Percentiles rank a stretch among this genome's conserved stretches.
Evolutionary conservation across 2,113 vertebrate species (phyloP).

Genomic region (Hemiprocne comata): DNA sequence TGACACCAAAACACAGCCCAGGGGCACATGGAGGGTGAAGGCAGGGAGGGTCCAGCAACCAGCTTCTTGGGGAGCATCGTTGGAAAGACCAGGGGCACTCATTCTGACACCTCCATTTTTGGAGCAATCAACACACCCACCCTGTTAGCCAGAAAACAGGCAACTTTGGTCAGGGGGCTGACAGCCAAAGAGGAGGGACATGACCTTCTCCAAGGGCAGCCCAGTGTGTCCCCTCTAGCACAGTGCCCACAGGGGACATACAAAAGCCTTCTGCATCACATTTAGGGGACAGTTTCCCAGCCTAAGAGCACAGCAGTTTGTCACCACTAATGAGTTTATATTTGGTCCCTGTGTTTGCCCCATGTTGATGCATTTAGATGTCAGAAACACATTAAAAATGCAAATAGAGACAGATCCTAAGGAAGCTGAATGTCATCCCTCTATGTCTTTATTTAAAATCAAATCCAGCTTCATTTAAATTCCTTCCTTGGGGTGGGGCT

Average conservation of each 20-base stretch:
- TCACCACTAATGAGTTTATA: background rate
- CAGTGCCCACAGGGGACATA: background rate
- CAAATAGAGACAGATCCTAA: background rate
- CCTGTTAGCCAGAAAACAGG: background rate
- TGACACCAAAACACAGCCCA: background rate
- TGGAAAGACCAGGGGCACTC: background rate
- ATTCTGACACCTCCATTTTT: background rate
- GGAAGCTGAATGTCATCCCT: background rate
- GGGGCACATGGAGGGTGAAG: background rate
- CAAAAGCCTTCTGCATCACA: background rate
- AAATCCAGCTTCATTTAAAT: conserved; percentile 3
- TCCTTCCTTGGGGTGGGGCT: background rate
- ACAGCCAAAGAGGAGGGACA: background rate
- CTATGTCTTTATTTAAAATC: background rate
- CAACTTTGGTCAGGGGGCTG: background rate
- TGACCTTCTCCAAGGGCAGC: background rate
- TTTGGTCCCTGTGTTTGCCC: background rate
- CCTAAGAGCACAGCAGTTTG: background rate
- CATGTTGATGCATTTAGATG: background rate
- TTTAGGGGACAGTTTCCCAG: background rate
- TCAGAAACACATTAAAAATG: background rate
- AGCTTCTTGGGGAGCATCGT: background rate
- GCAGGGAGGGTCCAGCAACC: background rate
- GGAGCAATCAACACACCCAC: background rate
- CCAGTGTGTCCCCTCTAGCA: rapidly evolving